Evolutionary conservation across 1,140 invertebrate genomes (phyloP), one percentile per base, ranked within the genome.

Genomic region (Helicorthomorpha holstii): DNA sequence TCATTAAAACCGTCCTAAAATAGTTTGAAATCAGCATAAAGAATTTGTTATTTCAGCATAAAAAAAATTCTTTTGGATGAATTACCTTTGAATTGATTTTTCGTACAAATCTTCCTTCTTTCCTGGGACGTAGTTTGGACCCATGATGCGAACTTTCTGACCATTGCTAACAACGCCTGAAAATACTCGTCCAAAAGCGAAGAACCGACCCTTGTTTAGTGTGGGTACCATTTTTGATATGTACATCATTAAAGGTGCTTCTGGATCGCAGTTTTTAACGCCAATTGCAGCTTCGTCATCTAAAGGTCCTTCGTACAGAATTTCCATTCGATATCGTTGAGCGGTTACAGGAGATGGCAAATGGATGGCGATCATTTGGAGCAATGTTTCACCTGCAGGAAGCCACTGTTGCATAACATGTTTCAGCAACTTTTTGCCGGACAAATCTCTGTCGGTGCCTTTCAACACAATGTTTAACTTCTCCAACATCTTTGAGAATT

Each of bases 291-390:
- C 92, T 63, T 93, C 88, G 72, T 99, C 96, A 69, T 98, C 95
- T 60, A 81, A 81, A 51, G 95, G 95, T 70, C 90, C 96, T 78
- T 95, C 93, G 67, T 93, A 98, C 68, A 98, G 75, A 85, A 98
- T 88, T 75, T 97, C 95, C 83, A 94, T 94, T 75, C 96, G 82
- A 75, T 99, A 99, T 65, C 88, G 92, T 71, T 99, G 96, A 56
- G 96, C 94, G 53, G 90, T 90, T 25, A 98, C 94, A 41, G 96
- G 96, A 25, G 95, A 98, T 56, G 96, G 96, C 64, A 99, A 74
- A 69, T 99, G 95, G 66, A 99, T 96, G 68, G 92, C 91, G 73
- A 99, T 98, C 96, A 99, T 99, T 77, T 98, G 92, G 78, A 99
- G 86, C 60, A 99, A 73, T 66, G 95, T 90, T 71, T 99, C 95